Evolutionary conservation across 2,113 vertebrate species (phyloP), one percentile per base, ranked within the genome.

Genomic region (Callocephalon fimbriatum): DNA sequence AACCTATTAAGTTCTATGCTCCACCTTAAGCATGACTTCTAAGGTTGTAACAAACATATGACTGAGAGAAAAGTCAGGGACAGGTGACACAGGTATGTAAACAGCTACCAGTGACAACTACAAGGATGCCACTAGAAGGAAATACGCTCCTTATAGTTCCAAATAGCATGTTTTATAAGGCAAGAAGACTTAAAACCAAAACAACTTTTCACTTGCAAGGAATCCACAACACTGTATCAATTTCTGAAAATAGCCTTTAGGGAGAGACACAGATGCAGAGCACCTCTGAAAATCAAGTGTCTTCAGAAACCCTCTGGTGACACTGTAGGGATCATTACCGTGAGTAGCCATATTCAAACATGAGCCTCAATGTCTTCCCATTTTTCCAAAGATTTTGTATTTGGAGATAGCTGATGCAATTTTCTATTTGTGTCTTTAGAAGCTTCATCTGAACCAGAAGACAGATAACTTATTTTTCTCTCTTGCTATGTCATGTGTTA

Each of bases 221-320:
- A 74, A 48, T 10, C 19, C 29, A 38, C 8, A 72, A 9, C 10
- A 29, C 14, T 29, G 14, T 18, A 23, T 11, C 37, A 4, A 31
- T 48, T 84, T 54, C 51, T 81, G 27, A 42, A 47, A 67, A 56
- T 32, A 47, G 29, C 20, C 18, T 32, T 27, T 4, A 32, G 19
- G 32, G 13, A 73, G n/a, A 68, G 1, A 0, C 26, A 13, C 0
- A 27, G 32, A 29, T 11, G 2, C 1, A 2, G 38, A 23, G 15
- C 3, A 12, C 10, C 51, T 94, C 3, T 9, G 15, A 26, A 29
- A 47, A 4, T 12, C 42, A 12, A 7, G 27, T 26, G 11, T 16
- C 85, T 68, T 88, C 27, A 72, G 54, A 48, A 63, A 18, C 12
- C 32, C 40, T 25, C 31, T 32, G 37, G 37, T 50, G 65, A 47